phyloP scores from a whole-genome alignment of 2,113 vertebrate genomes.

The Formicarius rufipectus region DNA sequence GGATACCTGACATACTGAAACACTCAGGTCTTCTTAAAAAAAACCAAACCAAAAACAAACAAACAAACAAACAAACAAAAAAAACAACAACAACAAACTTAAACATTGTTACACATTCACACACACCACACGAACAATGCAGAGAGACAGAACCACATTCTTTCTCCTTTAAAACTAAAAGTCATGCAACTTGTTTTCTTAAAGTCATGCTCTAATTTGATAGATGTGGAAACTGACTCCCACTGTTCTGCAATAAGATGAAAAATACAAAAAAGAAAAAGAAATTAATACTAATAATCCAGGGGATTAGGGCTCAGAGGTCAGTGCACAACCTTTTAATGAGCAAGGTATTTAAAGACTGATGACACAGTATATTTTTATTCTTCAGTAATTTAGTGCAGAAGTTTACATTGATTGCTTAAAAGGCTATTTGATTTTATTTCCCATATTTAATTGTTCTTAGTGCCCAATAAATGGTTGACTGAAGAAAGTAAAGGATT shows the following conservation, averaged over 20 bases:
- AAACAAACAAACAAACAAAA: not conserved
- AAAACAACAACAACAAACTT: not conserved
- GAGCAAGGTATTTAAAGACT: conserved; percentile 74
- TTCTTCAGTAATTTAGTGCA: conserved; percentile 77
- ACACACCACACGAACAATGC: not conserved
- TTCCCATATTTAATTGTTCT: conserved; percentile 80
- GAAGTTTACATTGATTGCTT: conserved; percentile 79
- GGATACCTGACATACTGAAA: not conserved
- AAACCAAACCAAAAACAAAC: not conserved
- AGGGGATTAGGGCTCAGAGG: conserved; percentile 45
- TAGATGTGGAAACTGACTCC: conserved; percentile 44
- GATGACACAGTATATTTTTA: conserved; percentile 75
- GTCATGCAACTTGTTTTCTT: not conserved
- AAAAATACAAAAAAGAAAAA: conserved; percentile 34
- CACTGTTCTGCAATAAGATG: conserved; percentile 8
- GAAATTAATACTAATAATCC: conserved; percentile 60
- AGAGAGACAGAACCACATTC: not conserved
- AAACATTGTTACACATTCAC: not conserved
- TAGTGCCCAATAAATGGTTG: conserved; percentile 73
- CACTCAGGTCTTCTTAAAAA: not conserved
- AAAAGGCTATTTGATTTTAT: conserved; percentile 75
- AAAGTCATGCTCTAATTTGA: conserved; percentile 39
- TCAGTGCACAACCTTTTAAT: conserved; percentile 68
- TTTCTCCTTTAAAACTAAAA: not conserved
- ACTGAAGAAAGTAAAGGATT: conserved; percentile 69